Conservation (phyloP, 2,113 vertebrate species). For the Isichthys henryi region DNA sequence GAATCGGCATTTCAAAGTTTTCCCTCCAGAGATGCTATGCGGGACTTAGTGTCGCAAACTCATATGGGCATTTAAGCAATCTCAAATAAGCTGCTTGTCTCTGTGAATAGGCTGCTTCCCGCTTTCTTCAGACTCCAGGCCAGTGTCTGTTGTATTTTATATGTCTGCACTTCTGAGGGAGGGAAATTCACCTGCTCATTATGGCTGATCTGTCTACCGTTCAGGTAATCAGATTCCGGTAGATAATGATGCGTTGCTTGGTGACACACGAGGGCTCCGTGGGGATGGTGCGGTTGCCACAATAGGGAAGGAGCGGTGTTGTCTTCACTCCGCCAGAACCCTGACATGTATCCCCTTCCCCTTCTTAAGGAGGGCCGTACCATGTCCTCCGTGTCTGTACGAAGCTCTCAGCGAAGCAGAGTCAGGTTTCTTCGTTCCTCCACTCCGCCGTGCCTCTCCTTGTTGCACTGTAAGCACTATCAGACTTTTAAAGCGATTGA, state of each 20-base stretch:
- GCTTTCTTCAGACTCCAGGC: not conserved
- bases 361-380: not conserved
- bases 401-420: not conserved
- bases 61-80: not conserved
- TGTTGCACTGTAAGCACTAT: not conserved
- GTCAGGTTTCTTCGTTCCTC: not conserved
- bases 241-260: slow-evolving; percentile 8
- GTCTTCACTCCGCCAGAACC: not conserved
- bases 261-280: not conserved
- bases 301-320: not conserved
- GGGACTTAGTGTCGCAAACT: not conserved
- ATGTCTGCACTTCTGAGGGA: not conserved
- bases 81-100: not conserved
- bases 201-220: not conserved
- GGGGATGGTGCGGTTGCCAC: not conserved
- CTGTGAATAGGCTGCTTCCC: not conserved
- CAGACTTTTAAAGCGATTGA: not conserved
- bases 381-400: not conserved
- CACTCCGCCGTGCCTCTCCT: not conserved
- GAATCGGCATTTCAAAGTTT: not conserved
- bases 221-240: not conserved
- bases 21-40: not conserved
- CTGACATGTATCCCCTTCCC: not conserved
- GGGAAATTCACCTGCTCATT: not conserved
- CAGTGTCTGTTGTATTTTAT: not conserved